These are phyloP conservation scores for Xenus cinereus DNA, from an alignment of 2,113 vertebrate species.

Conservation along the genomic window DNA sequence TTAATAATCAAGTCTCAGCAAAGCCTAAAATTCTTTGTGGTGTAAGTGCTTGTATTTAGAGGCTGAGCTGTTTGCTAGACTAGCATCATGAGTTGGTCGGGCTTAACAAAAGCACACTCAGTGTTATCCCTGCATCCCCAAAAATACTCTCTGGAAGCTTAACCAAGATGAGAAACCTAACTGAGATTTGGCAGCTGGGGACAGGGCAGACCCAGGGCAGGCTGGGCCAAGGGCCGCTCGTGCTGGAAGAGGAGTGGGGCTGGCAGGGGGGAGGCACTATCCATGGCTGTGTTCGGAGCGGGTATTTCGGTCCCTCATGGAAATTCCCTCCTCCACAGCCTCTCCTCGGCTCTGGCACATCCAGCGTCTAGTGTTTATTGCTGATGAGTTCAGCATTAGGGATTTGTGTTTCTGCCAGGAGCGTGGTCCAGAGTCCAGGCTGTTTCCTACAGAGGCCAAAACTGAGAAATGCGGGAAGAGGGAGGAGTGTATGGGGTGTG, in stretches of 20 bases:
- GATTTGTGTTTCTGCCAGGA: slow-evolving; percentile 1
- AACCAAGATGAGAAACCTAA: not conserved
- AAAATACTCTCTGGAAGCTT: not conserved
- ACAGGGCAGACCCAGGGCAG: not conserved
- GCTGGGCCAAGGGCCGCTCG: not conserved
- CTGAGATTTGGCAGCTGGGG: not conserved
- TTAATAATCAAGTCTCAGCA: not conserved
- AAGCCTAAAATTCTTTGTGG: not conserved
- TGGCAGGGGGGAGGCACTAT: not conserved
- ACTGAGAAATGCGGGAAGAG: not conserved
- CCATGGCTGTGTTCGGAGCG: not conserved
- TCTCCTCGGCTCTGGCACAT: not conserved
- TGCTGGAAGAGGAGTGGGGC: not conserved
- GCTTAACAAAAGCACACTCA: not conserved
- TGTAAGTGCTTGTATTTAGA: not conserved
- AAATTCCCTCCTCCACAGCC: not conserved
- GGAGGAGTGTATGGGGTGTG: not conserved
- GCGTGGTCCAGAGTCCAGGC: not conserved
- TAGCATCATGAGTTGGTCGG: not conserved
- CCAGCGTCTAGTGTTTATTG: not conserved
- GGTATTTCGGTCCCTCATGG: not conserved
- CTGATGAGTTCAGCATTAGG: not conserved
- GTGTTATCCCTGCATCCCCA: not conserved
- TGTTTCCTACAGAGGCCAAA: not conserved
- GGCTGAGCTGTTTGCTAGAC: not conserved